A percentile compares a stretch with the other conserved stretches of the same genome.
These are phyloP conservation scores for Acanthosepion pharaonis DNA, from an alignment of 2,888 invertebrate genomes.

Conservation along the genomic window DNA sequence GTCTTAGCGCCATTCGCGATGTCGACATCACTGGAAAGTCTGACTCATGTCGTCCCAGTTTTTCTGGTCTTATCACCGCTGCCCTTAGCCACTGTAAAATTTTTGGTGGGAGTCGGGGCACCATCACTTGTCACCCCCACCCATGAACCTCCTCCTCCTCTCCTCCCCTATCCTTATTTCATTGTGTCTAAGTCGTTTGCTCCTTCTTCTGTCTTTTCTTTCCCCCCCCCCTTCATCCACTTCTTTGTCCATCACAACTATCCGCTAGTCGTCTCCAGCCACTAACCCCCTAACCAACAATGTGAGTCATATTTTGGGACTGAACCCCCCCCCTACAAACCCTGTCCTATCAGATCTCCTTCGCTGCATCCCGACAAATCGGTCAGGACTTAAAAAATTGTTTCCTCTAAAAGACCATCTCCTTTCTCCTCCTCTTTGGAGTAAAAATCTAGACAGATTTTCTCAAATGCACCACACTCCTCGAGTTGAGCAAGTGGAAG, in stretches of 20 bases:
- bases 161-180: not conserved
- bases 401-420: not conserved
- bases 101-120: not conserved
- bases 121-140: constrained; percentile 4
- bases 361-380: not conserved
- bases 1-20: not conserved
- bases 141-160: not conserved
- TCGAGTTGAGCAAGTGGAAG: not conserved
- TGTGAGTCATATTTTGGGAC: constrained; percentile 3
- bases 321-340: not conserved
- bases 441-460: not conserved
- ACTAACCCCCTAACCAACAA: not conserved
- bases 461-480: not conserved
- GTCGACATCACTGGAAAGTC: not conserved
- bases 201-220: not conserved
- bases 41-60: not conserved
- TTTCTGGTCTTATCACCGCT: not conserved
- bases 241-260: not conserved
- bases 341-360: not conserved
- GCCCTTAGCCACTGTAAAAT: not conserved
- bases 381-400: not conserved
- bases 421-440: not conserved
- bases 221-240: not conserved
- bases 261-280: not conserved
- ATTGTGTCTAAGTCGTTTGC: not conserved